These are phyloP conservation scores for Bucorvus abyssinicus DNA, from an alignment of 2,797 vertebrate species.

Conservation along the genomic window DNA sequence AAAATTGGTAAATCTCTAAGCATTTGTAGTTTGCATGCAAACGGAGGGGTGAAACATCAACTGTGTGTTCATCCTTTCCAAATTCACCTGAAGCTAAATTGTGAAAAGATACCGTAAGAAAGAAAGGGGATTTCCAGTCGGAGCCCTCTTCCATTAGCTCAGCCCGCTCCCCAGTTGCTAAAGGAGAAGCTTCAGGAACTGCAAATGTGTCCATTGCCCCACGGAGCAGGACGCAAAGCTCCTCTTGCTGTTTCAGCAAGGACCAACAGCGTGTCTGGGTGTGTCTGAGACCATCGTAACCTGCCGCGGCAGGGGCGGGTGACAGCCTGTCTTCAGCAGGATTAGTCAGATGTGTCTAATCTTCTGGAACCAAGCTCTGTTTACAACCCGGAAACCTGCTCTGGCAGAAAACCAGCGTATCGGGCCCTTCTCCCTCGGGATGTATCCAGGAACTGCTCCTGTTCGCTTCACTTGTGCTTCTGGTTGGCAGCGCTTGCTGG, in stretches of 20 bases:
- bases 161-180: neutral
- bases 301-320: neutral
- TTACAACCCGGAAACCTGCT: conserved; percentile 8
- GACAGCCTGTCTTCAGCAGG: neutral
- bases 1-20: neutral
- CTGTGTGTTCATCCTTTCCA: neutral
- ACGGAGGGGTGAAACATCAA: neutral
- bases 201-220: fast-evolving
- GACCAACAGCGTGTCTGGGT: fast-evolving
- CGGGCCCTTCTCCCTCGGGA: neutral
- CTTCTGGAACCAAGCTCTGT: neutral
- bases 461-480: neutral
- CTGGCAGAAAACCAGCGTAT: neutral
- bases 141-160: neutral
- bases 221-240: neutral
- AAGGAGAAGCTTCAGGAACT: neutral
- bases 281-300: neutral
- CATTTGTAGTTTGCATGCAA: neutral
- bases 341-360: neutral
- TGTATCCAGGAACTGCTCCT: neutral
- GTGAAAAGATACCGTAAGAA: neutral
- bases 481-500: neutral
- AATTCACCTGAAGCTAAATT: neutral
- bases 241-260: neutral
- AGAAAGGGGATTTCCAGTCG: conserved; percentile 10